Evolutionary conservation across 2,797 vertebrate genomes (phyloP).

Genomic region (Chrysocyon brachyurus): DNA sequence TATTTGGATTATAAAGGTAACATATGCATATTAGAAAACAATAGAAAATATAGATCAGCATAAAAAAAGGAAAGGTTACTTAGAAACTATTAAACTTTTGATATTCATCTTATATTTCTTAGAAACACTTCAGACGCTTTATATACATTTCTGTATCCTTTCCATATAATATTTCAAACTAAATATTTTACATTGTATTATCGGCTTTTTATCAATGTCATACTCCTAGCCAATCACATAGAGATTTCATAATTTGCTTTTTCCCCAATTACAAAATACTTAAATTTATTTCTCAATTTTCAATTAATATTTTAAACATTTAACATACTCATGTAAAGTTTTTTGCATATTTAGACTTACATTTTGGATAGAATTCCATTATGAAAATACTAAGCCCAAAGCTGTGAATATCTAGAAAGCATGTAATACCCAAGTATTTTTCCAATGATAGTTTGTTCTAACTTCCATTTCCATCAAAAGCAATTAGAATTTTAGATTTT

Average conservation of each 20-base stretch:
- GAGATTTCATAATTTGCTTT: not conserved
- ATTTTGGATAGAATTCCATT: not conserved
- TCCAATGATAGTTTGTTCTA: not conserved
- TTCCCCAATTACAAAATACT: not conserved
- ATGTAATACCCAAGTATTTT: not conserved
- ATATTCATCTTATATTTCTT: not conserved
- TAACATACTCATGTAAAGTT: not conserved
- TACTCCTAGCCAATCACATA: not conserved
- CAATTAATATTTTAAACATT: not conserved
- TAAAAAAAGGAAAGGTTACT: not conserved
- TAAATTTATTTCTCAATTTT: not conserved
- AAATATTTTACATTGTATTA: not conserved
- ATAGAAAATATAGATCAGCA: not conserved
- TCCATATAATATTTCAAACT: not conserved
- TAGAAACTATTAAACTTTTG: not conserved
- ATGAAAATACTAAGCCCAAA: not conserved
- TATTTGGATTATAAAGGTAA: constrained; percentile 15
- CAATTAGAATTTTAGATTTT: not conserved
- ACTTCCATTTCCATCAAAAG: not conserved
- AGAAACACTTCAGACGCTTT: not conserved
- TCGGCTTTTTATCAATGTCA: not conserved
- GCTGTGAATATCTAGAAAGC: not conserved
- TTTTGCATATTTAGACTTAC: not conserved
- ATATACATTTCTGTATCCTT: not conserved
- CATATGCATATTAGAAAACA: not conserved